These are phyloP conservation scores for Zelostemma sp. DNA, from an alignment of 1,140 invertebrate genomes.

Conservation along the genomic window DNA sequence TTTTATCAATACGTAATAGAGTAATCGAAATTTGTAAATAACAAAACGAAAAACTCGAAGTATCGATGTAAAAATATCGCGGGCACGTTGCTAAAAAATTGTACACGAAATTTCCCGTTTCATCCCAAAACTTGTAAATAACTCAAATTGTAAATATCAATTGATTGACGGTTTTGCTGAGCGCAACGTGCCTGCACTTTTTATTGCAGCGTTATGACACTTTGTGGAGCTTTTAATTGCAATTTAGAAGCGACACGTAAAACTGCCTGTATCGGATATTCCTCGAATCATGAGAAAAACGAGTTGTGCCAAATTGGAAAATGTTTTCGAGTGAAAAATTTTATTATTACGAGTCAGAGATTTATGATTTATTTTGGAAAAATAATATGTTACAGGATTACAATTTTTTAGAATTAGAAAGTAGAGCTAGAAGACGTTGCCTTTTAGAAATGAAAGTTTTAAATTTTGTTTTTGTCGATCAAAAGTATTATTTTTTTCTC, in stretches of 20 bases:
- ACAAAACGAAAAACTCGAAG: background rate
- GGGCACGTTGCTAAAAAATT: background rate
- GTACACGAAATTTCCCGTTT: background rate
- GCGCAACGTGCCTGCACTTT: slow-evolving; percentile 2
- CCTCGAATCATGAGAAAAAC: background rate
- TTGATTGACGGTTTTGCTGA: background rate
- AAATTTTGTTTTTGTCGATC: too few relatives aligned
- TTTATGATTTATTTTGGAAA: too few relatives aligned
- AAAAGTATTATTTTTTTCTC: background rate
- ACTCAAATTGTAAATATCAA: background rate
- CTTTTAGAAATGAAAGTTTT: too few relatives aligned
- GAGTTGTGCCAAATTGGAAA: slow-evolving; percentile 1
- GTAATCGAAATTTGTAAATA: background rate
- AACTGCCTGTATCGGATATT: slow-evolving; percentile 4
- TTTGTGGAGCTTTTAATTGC: slow-evolving; percentile 5
- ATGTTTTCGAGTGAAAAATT: background rate
- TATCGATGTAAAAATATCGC: background rate
- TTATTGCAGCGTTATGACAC: background rate
- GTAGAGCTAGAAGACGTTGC: too few relatives aligned
- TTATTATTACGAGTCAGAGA: too few relatives aligned
- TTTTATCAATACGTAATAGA: too few relatives aligned
- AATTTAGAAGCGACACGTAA: slow-evolving; percentile 3
- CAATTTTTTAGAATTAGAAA: background rate
- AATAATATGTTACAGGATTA: background rate
- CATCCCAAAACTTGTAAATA: background rate